Base-by-base conservation (phyloP, 2,888 invertebrate genomes). In the Sepioteuthis lessoniana region DNA sequence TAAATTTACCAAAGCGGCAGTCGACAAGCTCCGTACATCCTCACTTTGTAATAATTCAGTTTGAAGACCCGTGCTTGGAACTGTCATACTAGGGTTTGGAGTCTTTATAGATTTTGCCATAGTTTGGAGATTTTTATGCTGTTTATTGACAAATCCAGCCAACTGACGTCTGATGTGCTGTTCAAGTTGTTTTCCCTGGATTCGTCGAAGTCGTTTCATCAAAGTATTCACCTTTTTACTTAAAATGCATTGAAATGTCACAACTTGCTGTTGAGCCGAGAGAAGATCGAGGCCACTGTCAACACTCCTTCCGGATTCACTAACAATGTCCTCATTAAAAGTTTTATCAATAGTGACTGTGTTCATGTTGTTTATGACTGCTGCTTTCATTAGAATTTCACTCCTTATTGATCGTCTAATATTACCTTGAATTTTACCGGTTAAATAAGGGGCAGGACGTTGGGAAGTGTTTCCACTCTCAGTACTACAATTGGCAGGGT, bases 121-220 rank as follows among this genome's bases (percentile, higher is more conserved):
- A n/a, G 95, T 95, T 94, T 96, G 96, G 46, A 97, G 95, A 93
- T 96, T 96, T 38, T 96, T 96, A 95, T 98, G 98, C 47, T 98
- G 98, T 96, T 98, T 98, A 95, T 98, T 98, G 95, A 98, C 98
- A 94, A 98, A 98, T 13, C 98, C 98, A 42, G 98, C 98, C 28
- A 98, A 98, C 97, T 99, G 98, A 95, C 98, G 98, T 94, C 98
- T 98, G 47, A 98, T 98, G 97, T 98, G 98, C 95, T 98, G 98
- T 13, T 98, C 98, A 97, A 98, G 98, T 76, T 98, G 97, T 94
- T 98, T 98, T 0, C 98, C 98, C 97, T 99, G 98, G 46, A 98
- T 97, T 96, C 98, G 98, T 31, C 98, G 97, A 94, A 98, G 97
- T 95, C 99, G 98, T 95, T 98, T 97, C 95, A 98, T 97, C 94